These are phyloP conservation scores for Sarcophaga caerulescens DNA, from an alignment of 2,888 invertebrate genomes.

Conservation along the genomic window DNA sequence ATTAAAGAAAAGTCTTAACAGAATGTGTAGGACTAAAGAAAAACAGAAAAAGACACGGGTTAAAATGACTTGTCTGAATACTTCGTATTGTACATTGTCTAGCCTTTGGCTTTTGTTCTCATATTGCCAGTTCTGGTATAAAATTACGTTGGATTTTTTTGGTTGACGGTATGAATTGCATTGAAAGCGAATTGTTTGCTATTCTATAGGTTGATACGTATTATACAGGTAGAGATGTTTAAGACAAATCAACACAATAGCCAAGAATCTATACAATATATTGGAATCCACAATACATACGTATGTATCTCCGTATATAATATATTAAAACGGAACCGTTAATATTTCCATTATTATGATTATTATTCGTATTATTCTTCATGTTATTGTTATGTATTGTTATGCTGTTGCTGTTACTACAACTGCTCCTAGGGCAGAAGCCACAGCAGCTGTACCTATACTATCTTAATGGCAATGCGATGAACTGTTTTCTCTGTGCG, in stretches of 20 bases:
- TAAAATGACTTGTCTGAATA: too few species aligned
- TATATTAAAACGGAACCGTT: too few species aligned
- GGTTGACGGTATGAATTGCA: constrained; percentile 21
- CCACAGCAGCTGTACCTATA: too few species aligned
- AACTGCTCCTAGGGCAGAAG: background rate
- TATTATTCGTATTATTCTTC: background rate
- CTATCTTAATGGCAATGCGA: background rate
- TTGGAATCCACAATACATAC: too few species aligned
- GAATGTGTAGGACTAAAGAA: too few species aligned
- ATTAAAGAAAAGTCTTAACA: too few species aligned
- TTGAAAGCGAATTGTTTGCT: background rate
- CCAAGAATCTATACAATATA: background rate
- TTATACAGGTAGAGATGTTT: background rate
- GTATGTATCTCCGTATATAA: too few species aligned
- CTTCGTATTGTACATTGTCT: too few species aligned
- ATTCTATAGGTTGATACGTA: background rate
- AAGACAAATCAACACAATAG: constrained; percentile 25
- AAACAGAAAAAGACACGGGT: too few species aligned
- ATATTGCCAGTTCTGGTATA: background rate
- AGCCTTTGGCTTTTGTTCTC: too few species aligned
- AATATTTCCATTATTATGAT: too few species aligned
- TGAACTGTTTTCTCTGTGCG: background rate
- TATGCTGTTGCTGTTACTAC: background rate
- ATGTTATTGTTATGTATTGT: too few species aligned
- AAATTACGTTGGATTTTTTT: constrained; percentile 26